Conservation (phyloP, 2,888 invertebrate genomes). For the Meteorus cinctellus region DNA sequence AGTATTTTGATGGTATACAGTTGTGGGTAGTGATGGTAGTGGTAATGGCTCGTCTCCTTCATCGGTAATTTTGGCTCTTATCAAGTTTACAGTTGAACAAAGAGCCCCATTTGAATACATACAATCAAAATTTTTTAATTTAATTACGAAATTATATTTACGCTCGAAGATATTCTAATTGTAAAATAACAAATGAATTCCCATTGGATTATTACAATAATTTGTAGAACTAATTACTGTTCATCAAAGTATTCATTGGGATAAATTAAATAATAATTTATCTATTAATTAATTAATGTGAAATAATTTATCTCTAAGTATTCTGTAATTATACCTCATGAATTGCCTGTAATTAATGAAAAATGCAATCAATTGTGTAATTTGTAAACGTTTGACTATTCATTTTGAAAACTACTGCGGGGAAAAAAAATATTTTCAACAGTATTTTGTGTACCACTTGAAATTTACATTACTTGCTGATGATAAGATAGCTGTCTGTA, state of each 20-base stretch:
- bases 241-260: no score
- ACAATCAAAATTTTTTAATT: not conserved
- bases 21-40: slow-evolving; percentile 44
- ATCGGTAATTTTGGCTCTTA: slow-evolving; percentile 54
- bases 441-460: not conserved
- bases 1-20: slow-evolving; percentile 40
- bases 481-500: not conserved
- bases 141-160: not conserved
- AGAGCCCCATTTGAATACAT: not conserved
- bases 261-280: no score
- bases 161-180: no score
- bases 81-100: slow-evolving; percentile 48
- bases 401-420: not conserved
- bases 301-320: no score
- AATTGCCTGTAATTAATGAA: no score
- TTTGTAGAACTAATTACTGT: no score
- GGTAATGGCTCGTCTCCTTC: slow-evolving; percentile 53
- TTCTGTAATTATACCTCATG: no score
- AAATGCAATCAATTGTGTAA: no score
- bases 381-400: not conserved
- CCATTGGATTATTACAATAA: no score
- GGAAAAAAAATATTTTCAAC: not conserved
- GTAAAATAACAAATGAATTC: no score
- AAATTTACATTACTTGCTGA: not conserved
- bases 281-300: no score